Percentiles rank a stretch among this genome's conserved stretches.
These are phyloP conservation scores for Tipula vernalis DNA, from an alignment of 2,888 invertebrate genomes.

Conservation along the genomic window DNA sequence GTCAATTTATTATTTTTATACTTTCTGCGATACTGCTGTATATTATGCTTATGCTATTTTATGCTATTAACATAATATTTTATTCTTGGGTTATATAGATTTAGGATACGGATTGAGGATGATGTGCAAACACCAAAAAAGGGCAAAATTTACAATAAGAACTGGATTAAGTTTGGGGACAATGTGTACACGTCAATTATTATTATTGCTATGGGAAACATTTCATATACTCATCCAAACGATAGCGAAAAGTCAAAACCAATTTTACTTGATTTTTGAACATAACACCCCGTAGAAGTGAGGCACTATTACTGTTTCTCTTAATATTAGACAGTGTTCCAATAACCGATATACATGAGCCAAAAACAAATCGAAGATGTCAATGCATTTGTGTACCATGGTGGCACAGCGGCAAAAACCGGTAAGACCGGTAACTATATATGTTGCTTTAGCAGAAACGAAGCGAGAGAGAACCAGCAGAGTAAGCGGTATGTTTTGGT, in stretches of 20 bases:
- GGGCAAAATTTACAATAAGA: neutral
- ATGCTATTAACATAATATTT: neutral
- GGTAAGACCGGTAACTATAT: no score
- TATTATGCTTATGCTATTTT: neutral
- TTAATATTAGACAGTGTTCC: no score
- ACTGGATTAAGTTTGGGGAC: neutral
- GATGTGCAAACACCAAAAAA: neutral
- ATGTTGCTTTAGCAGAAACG: no score
- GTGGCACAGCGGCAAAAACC: no score
- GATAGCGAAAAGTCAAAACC: no score
- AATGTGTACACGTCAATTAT: neutral
- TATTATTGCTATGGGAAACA: neutral
- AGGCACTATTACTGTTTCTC: no score
- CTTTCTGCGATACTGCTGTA: neutral
- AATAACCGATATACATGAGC: no score
- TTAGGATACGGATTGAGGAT: neutral
- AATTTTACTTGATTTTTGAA: neutral
- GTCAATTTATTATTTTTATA: neutral
- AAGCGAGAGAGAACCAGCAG: no score
- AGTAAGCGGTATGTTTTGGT: no score
- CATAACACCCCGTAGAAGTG: no score
- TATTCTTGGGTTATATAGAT: neutral
- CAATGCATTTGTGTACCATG: no score
- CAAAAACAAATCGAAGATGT: no score
- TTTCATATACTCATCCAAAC: neutral